These are phyloP conservation scores for Mastomys coucha DNA, from an alignment of 2,113 vertebrate species.

Conservation along the genomic window DNA sequence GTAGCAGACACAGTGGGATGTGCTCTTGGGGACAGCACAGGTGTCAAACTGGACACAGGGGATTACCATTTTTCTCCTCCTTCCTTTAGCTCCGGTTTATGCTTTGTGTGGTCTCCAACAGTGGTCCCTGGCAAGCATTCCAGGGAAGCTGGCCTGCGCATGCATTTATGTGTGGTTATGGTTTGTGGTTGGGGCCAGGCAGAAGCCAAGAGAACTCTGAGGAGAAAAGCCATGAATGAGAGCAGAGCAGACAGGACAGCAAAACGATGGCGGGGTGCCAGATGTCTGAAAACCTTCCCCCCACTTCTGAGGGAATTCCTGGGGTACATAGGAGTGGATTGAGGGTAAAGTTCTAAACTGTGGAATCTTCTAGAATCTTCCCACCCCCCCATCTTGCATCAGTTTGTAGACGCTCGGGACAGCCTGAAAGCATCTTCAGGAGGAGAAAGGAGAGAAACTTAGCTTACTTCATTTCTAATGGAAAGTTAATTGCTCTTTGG, in stretches of 20 bases:
- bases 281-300: background rate
- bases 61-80: accelerated
- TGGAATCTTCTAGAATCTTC: constrained; percentile 2
- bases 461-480: background rate
- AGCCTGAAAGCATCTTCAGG: background rate
- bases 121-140: background rate
- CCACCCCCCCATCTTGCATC: background rate
- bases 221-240: accelerated
- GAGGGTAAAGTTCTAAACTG: background rate
- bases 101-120: background rate
- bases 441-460: background rate
- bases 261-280: accelerated
- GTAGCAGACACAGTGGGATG: accelerated
- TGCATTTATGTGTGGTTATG: background rate
- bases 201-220: background rate
- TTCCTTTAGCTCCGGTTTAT: background rate
- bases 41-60: accelerated
- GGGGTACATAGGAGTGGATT: background rate
- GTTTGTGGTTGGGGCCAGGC: background rate
- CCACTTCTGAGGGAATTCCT: background rate
- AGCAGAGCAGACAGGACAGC: accelerated
- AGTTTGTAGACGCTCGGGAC: background rate
- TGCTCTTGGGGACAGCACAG: background rate
- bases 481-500: constrained; percentile 53
- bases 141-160: background rate